Conservation (phyloP, 2,797 vertebrate genomes). For the Chelidonichthys spinosus region DNA sequence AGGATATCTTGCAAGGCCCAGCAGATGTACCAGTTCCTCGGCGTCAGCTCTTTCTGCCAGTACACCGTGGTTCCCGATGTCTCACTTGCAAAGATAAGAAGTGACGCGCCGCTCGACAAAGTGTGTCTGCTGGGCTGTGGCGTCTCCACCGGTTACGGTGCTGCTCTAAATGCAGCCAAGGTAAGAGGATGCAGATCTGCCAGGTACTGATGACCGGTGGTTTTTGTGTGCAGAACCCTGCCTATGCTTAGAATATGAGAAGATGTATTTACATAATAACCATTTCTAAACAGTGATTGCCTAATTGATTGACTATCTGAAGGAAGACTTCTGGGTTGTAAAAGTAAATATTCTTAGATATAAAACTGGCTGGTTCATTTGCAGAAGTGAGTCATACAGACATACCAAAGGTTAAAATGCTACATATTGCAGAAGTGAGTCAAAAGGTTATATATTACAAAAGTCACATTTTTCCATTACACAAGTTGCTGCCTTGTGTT, state of each 20-base stretch:
- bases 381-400: too few relatives aligned
- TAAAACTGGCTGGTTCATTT: too few relatives aligned
- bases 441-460: too few relatives aligned
- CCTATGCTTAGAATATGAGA: not conserved
- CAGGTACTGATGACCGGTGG: not conserved
- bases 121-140: conserved; percentile 94
- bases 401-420: too few relatives aligned
- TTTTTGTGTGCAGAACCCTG: not conserved
- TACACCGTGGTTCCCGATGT: conserved; percentile 94
- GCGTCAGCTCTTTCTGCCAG: conserved; percentile 93
- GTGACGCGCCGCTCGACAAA: conserved; percentile 89
- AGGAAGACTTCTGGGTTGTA: not conserved
- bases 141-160: conserved; percentile 93
- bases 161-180: conserved; percentile 90
- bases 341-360: too few relatives aligned
- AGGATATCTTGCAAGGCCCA: conserved; percentile 87
- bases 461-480: too few relatives aligned
- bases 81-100: conserved; percentile 90
- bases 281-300: not conserved
- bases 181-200: conserved; percentile 66
- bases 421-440: too few relatives aligned
- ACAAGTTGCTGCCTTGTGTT: not conserved
- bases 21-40: conserved; percentile 92
- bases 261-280: not conserved
- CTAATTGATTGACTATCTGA: not conserved